A percentile compares a stretch with the other conserved stretches of the same genome.
phyloP scores from a whole-genome alignment of 2,797 vertebrate species.

The Alosa sapidissima region DNA sequence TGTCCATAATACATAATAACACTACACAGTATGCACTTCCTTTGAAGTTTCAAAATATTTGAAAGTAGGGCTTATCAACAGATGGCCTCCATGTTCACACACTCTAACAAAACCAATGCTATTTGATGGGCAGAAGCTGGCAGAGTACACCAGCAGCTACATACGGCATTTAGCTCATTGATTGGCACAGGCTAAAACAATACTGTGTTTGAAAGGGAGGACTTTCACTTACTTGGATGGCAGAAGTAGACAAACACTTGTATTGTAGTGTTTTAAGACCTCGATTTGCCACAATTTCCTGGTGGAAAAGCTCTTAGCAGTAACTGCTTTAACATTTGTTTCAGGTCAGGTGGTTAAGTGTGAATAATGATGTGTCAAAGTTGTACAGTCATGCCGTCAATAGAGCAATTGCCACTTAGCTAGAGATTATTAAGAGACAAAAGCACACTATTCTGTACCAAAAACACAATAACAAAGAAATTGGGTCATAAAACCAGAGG shows the following conservation, averaged over 20 bases:
- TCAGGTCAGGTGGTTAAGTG: constrained; percentile 90
- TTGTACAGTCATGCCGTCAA: constrained; percentile 84
- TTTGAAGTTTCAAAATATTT: neutral
- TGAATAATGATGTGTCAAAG: constrained; percentile 92
- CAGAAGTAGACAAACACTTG: neutral
- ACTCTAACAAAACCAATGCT: neutral
- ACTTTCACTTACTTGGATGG: neutral
- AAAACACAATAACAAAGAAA: constrained; percentile 78
- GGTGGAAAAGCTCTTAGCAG: constrained; percentile 81
- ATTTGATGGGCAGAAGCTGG: neutral
- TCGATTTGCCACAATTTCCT: constrained; percentile 83
- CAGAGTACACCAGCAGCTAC: neutral
- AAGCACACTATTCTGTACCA: constrained; percentile 79
- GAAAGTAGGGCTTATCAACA: neutral
- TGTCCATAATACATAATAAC: neutral
- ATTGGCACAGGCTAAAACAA: neutral
- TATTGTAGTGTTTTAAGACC: constrained; percentile 63
- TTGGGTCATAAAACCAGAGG: constrained; percentile 68
- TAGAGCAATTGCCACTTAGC: constrained; percentile 89
- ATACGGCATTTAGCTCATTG: neutral
- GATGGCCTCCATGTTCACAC: neutral
- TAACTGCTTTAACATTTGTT: constrained; percentile 91
- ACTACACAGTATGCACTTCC: neutral
- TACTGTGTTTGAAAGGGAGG: neutral
- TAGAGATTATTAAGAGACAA: constrained; percentile 81